phyloP scores from a whole-genome alignment of 2,797 vertebrate genomes.

The Enteromius radiatus region DNA sequence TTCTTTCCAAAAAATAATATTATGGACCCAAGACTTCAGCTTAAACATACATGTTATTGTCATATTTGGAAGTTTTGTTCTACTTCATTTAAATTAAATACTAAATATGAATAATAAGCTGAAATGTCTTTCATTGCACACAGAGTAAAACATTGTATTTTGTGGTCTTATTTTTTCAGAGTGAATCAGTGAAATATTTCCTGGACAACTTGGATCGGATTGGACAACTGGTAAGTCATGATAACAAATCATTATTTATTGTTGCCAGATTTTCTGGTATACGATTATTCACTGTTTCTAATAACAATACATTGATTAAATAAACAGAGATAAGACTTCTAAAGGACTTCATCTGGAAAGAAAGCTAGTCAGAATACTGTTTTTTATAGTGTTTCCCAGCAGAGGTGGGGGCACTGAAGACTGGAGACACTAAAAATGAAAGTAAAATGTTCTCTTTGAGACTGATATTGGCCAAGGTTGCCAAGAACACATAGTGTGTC shows the following conservation, averaged over 20 bases:
- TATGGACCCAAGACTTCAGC: background rate
- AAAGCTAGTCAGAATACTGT: background rate
- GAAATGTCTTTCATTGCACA: conserved; percentile 26
- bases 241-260: conserved; percentile 20
- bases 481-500: conserved; percentile 44
- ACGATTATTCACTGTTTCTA: background rate
- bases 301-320: background rate
- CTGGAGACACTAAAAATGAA: background rate
- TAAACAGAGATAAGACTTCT: background rate
- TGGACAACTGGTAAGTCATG: conserved; percentile 90
- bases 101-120: conserved; percentile 48
- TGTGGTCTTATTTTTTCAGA: conserved; percentile 77
- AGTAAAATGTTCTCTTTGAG: conserved; percentile 19
- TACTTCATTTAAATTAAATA: background rate
- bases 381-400: background rate
- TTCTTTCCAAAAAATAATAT: no score
- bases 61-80: background rate
- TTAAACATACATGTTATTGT: background rate
- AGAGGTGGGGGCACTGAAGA: background rate
- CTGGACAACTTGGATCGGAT: conserved; percentile 97
- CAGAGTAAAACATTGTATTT: background rate
- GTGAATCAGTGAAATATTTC: conserved; percentile 97
- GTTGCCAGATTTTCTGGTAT: background rate
- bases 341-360: background rate
- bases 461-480: conserved; percentile 39